Evolutionary conservation across 2,888 invertebrate genomes (phyloP), one percentile per base, ranked within the genome.

Genomic region (Frankliniella intonsa): DNA sequence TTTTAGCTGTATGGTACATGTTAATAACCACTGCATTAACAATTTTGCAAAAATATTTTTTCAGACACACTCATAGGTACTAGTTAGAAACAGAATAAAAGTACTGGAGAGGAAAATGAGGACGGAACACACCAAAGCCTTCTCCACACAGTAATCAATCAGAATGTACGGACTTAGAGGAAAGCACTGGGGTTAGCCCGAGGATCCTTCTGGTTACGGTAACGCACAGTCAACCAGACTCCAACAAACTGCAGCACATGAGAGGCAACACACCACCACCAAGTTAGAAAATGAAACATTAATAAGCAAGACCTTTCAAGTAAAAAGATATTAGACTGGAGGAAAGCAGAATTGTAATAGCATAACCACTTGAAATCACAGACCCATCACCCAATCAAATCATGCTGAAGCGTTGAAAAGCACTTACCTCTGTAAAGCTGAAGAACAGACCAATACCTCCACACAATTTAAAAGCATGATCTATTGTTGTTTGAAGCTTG

Each of bases 141-240:
- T 25, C 25, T 69, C 69, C 69, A 69, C 22, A 69, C n/a, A 69
- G 22, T 2, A 22, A 22, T 22, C 22, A 69, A 8, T 25, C 12
- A 76, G 25, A 25, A 25, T 25, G 69, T 8, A 10, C 84, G 84
- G 89, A 90, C 92, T 94, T 96, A 97, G 89, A 98, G 94, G 91
- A 97, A 98, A 91, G 97, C 97, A 91, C 96, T 96, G 87, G 97
- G 96, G 91, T 97, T 96, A 90, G 96, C 97, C 86, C 96, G 92
- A 87, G 97, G 98, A 91, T 98, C 97, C 94, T 97, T 97, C 91
- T 97, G 97, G 91, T 98, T 98, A 90, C 98, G 94, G 92, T 96
- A 98, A 87, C 97, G 94, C 88, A 97, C 94, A 87, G 98, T 97
- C 92, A 98, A 92, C 95, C 95, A 95, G 85, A 97, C 96, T 90